Evolutionary conservation across 1,140 invertebrate genomes (phyloP), one percentile per base, ranked within the genome.

Genomic region (Papilio aristodemus): DNA sequence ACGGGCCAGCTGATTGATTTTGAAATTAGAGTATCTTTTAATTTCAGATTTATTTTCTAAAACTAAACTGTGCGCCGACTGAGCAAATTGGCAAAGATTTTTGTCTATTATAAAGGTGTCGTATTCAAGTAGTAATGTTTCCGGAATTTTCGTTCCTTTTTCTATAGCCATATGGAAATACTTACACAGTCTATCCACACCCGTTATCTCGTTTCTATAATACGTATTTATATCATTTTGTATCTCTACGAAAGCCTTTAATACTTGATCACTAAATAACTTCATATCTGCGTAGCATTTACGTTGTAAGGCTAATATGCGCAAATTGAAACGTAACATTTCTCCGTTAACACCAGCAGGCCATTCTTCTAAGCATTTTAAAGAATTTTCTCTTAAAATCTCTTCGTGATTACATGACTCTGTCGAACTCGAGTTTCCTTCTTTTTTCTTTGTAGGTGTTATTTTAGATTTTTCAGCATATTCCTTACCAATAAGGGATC

Each of bases 101-200:
- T 84, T 77, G 79, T 89, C 85, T 36, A 92, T 85, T 4, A 91
- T 64, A 57, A 93, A 92, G 3, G 71, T 81, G 71, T 93, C 92
- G 13, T 86, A 76, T 67, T 92, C 87, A 46, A 94, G 81, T 5
- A 91, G 67, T 50, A 94, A 74, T 68, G 79, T 86, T 71, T 92
- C 89, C 63, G 90, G 84, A 38, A 93, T 84, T 60, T 73, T 71
- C 74, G 72, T 83, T 43, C 90, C 92, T 58, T 87, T 82, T 85
- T 94, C 93, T 43, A 94, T 91, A 1, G 94, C 93, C 73, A 89
- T 85, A 72, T 89, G 85, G 41, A 95, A 85, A 57, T 93, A 89
- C 57, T 92, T 89, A 67, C 92, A 92, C 50, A 93, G 83, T 14
- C 91, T 83, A 71, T 93, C 87, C 5, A 94, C 91, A 71, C 92